phyloP scores from a whole-genome alignment of 2,113 vertebrate species.

The Hipposideros armiger region DNA sequence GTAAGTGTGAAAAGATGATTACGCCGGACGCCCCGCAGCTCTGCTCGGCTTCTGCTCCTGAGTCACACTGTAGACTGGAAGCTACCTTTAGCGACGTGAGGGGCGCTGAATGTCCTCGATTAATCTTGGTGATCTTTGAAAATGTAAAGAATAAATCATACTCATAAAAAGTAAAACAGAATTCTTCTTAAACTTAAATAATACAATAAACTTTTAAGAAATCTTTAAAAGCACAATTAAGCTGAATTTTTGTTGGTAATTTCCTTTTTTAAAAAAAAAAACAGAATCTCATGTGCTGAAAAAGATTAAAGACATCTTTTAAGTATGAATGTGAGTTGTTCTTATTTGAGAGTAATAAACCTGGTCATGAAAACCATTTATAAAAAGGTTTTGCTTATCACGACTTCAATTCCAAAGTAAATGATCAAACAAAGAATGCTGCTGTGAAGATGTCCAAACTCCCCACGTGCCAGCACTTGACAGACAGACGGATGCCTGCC shows the following conservation, averaged over 20 bases:
- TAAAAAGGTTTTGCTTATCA: not conserved
- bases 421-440: not conserved
- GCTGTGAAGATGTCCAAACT: not conserved
- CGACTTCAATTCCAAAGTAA: slow-evolving; percentile 11
- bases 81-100: not conserved
- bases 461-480: not conserved
- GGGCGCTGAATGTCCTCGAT: rapidly evolving
- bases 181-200: not conserved
- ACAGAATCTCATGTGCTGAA: slow-evolving; percentile 34
- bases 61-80: not conserved
- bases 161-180: not conserved
- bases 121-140: not conserved
- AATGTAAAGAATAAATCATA: not conserved
- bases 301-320: slow-evolving; percentile 61
- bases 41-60: too few relatives aligned
- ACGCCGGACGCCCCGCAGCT: not conserved
- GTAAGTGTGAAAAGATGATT: too few relatives aligned
- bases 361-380: slow-evolving; percentile 13
- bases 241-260: slow-evolving; percentile 35
- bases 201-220: not conserved
- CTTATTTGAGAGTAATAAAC: slow-evolving; percentile 12
- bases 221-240: slow-evolving; percentile 25
- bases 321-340: not conserved
- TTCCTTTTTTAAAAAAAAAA: not conserved
- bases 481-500: not conserved